phyloP scores from a whole-genome alignment of 1,140 invertebrate species.

The Achatina immaculata region DNA sequence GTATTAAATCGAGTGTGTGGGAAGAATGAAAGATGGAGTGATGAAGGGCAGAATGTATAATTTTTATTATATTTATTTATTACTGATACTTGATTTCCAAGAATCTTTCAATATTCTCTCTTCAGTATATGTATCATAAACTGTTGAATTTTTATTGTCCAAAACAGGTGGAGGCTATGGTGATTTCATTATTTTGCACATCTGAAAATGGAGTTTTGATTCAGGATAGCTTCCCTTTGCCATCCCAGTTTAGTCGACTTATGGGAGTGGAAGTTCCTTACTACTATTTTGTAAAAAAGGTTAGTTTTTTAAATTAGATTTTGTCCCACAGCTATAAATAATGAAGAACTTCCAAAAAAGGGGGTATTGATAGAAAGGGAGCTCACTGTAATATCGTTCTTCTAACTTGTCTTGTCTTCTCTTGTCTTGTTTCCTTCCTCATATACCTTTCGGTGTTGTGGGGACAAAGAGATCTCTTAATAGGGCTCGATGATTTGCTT shows the following conservation, averaged over 20 bases:
- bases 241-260: slow-evolving; percentile 54
- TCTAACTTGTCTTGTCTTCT: too few relatives aligned
- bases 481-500: too few relatives aligned
- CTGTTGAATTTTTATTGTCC: too few relatives aligned
- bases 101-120: neutral
- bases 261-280: slow-evolving; percentile 74
- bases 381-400: too few relatives aligned
- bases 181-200: slow-evolving; percentile 81
- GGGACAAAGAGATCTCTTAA: too few relatives aligned
- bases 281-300: slow-evolving; percentile 73
- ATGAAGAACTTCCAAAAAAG: too few relatives aligned
- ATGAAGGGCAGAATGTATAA: neutral
- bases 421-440: too few relatives aligned
- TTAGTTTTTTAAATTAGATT: slow-evolving; percentile 40
- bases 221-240: slow-evolving; percentile 78
- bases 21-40: too few relatives aligned
- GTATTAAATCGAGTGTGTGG: too few relatives aligned
- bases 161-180: slow-evolving; percentile 73
- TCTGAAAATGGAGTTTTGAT: slow-evolving; percentile 80
- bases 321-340: too few relatives aligned
- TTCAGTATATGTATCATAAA: neutral
- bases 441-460: too few relatives aligned
- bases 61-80: neutral
- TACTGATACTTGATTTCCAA: neutral
- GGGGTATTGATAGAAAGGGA: too few relatives aligned